These are phyloP conservation scores for Trichogramma pretiosum DNA, from an alignment of 1,140 invertebrate genomes.

Conservation along the genomic window DNA sequence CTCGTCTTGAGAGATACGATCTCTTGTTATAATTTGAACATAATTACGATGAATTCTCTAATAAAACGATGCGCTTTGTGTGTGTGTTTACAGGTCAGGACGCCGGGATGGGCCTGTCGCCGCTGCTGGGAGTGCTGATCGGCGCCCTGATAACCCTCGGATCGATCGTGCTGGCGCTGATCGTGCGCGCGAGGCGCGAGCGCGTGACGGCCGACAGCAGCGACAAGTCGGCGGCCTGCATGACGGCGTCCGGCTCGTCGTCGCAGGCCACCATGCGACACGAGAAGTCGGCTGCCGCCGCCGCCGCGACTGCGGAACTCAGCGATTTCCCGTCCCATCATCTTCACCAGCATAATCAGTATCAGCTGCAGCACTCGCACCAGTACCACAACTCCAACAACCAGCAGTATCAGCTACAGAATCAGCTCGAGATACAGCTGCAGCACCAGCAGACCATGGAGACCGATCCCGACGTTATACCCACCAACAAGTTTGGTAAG, in stretches of 20 bases:
- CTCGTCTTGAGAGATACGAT: too few species aligned
- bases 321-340: conserved; percentile 43
- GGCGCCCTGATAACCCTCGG: conserved; percentile 48
- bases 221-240: too few species aligned
- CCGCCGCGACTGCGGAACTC: conserved; percentile 34
- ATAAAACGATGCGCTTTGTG: neutral
- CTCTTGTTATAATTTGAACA: too few species aligned
- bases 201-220: conserved; percentile 14
- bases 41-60: neutral
- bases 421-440: too few species aligned
- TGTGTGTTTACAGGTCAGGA: conserved; percentile 44
- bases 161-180: conserved; percentile 45
- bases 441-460: conserved; percentile 50
- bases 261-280: conserved; percentile 41
- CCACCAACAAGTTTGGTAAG: conserved; percentile 63
- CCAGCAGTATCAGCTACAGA: conserved; percentile 43
- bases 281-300: too few species aligned
- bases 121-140: conserved; percentile 47
- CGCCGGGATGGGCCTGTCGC: conserved; percentile 47
- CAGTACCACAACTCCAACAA: too few species aligned
- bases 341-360: too few species aligned
- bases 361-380: too few species aligned
- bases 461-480: conserved; percentile 64
- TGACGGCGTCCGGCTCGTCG: conserved; percentile 25
- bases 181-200: conserved; percentile 42